phyloP scores from a whole-genome alignment of 2,888 invertebrate genomes.

The Philonicus albiceps region DNA sequence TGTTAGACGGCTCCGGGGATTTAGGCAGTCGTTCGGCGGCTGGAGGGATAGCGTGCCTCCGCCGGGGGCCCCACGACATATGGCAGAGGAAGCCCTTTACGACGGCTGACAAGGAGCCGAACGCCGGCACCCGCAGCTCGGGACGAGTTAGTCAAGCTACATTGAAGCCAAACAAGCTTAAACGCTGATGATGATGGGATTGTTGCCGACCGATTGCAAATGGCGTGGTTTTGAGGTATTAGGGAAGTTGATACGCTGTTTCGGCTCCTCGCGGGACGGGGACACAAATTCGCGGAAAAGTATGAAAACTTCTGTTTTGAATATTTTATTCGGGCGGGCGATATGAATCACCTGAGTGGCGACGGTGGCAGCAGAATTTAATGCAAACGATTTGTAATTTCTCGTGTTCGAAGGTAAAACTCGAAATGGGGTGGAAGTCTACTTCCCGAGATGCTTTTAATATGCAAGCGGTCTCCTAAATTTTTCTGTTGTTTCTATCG shows the following conservation, averaged over 20 bases:
- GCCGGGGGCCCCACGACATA: conserved; percentile 1
- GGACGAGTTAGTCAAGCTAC: conserved; percentile 28
- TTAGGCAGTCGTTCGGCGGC: conserved; percentile 32
- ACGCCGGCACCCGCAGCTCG: neutral
- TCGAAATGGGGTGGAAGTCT: neutral
- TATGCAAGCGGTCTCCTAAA: too few relatives aligned
- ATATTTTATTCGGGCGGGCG: conserved; percentile 20
- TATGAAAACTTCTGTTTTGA: conserved; percentile 31
- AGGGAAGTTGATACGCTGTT: conserved; percentile 39
- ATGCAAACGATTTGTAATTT: neutral
- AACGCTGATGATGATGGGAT: conserved; percentile 41
- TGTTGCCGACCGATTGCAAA: conserved; percentile 29
- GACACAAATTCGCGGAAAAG: conserved; percentile 18
- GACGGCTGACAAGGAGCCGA: conserved; percentile 32
- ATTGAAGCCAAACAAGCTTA: conserved; percentile 42
- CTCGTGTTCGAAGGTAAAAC: neutral
- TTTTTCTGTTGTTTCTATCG: too few relatives aligned
- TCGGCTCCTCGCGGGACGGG: neutral
- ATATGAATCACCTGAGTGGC: conserved; percentile 27
- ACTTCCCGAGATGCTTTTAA: neutral
- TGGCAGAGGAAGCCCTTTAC: conserved; percentile 39
- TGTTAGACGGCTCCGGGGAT: conserved; percentile 5
- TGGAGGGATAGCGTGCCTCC: conserved; percentile 31
- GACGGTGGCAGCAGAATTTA: neutral
- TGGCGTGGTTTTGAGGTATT: conserved; percentile 41